phyloP scores from a whole-genome alignment of 2,888 invertebrate genomes.

The Diadegma fenestrale region DNA sequence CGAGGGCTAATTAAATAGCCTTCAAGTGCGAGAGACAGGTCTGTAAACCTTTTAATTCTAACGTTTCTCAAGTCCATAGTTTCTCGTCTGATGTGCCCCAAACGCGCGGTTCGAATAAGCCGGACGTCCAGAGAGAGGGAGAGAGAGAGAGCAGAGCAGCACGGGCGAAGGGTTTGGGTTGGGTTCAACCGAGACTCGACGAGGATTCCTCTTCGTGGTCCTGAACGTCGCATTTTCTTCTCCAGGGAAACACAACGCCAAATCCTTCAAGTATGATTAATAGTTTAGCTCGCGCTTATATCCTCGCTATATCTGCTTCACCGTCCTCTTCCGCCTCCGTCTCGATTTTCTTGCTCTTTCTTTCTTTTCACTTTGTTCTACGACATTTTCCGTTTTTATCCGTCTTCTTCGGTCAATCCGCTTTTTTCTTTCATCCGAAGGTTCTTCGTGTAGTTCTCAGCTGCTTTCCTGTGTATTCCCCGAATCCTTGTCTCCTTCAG shows the following conservation, averaged over 20 bases:
- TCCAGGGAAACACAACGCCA: conserved; percentile 72
- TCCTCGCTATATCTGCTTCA: conserved; percentile 41
- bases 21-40: conserved; percentile 60
- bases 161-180: not conserved
- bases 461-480: not conserved
- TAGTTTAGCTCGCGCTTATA: conserved; percentile 67
- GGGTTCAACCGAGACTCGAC: conserved; percentile 4
- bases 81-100: not conserved
- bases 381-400: not conserved
- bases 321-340: conserved; percentile 53
- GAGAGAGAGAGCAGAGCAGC: too few species aligned
- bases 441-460: not conserved
- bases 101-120: conserved; percentile 3
- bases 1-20: conserved; percentile 75
- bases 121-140: not conserved
- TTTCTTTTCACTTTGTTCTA: conserved; percentile 1
- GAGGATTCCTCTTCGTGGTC: conserved; percentile 42
- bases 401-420: not conserved
- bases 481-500: not conserved
- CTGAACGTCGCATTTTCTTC: conserved; percentile 68
- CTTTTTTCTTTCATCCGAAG: not conserved
- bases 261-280: conserved; percentile 75
- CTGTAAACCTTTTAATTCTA: conserved; percentile 69
- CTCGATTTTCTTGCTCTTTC: conserved; percentile 3
- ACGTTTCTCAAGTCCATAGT: conserved; percentile 21